These are phyloP conservation scores for Perodicticus potto DNA, from an alignment of 2,797 vertebrate genomes.

Conservation along the genomic window DNA sequence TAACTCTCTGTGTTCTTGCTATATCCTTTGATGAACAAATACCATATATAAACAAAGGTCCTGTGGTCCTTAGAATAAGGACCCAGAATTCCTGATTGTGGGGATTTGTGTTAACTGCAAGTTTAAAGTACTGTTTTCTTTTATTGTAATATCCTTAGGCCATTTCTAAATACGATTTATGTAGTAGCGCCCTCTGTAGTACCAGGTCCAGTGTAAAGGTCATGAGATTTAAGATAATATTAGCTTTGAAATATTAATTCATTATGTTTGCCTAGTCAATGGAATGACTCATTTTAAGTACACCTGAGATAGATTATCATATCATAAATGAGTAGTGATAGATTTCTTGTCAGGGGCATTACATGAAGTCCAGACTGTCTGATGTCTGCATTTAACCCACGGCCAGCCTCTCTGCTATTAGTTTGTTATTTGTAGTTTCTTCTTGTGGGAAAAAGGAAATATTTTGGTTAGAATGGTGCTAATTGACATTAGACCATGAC, in stretches of 20 bases:
- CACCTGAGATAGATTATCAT: not conserved
- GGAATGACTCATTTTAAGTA: not conserved
- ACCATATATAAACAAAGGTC: fast-evolving
- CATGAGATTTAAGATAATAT: not conserved
- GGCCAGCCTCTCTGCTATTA: not conserved
- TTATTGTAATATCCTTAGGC: not conserved
- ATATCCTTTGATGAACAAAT: not conserved
- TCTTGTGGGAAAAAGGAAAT: not conserved
- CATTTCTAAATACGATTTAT: not conserved
- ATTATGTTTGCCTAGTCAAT: not conserved
- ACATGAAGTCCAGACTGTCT: fast-evolving
- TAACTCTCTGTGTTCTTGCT: not conserved
- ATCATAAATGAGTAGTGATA: not conserved
- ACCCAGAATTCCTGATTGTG: not conserved
- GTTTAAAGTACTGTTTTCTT: not conserved
- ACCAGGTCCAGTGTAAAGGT: not conserved
- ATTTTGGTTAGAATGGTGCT: not conserved
- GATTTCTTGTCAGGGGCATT: not conserved
- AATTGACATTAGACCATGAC: not conserved
- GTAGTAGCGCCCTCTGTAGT: not conserved
- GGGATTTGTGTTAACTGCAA: not conserved
- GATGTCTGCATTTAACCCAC: not conserved
- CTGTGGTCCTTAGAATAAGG: not conserved
- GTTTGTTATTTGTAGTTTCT: not conserved
- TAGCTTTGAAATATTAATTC: not conserved